These are phyloP conservation scores for Thalassophryne amazonica DNA, from an alignment of 2,797 vertebrate species.

Conservation along the genomic window DNA sequence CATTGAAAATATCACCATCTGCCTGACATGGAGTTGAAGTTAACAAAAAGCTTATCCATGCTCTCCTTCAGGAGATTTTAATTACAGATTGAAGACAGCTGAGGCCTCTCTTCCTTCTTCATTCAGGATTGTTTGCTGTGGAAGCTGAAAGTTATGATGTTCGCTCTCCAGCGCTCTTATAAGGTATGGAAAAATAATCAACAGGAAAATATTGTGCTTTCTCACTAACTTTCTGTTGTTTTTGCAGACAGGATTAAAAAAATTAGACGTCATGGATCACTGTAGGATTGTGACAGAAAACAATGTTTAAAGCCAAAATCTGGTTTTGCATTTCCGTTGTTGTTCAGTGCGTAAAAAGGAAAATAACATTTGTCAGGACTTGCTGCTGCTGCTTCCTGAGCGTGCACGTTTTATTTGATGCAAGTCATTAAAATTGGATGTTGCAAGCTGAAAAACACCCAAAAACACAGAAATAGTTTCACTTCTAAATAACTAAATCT, in stretches of 20 bases:
- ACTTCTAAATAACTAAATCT: too few relatives aligned
- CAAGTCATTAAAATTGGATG: slow-evolving; percentile 25
- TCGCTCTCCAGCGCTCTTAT: too few relatives aligned
- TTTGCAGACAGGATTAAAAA: too few relatives aligned
- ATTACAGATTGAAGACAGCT: slow-evolving; percentile 50
- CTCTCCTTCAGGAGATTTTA: slow-evolving; percentile 40
- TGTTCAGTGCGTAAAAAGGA: too few relatives aligned
- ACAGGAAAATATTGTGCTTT: too few relatives aligned
- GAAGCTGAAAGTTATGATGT: too few relatives aligned
- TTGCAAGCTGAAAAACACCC: slow-evolving; percentile 27
- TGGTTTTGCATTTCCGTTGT: background rate
- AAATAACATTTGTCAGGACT: too few relatives aligned
- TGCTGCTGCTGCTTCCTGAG: slow-evolving; percentile 29
- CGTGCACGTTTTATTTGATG: slow-evolving; percentile 26
- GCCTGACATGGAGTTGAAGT: slow-evolving; percentile 14
- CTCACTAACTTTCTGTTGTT: too few relatives aligned
- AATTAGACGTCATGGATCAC: too few relatives aligned
- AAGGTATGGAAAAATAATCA: too few relatives aligned
- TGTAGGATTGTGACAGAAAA: too few relatives aligned
- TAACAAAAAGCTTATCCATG: slow-evolving; percentile 23
- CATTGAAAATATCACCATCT: slow-evolving; percentile 41
- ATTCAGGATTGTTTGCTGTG: slow-evolving; percentile 43
- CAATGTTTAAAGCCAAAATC: background rate
- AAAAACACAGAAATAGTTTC: slow-evolving; percentile 1
- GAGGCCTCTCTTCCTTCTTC: slow-evolving; percentile 34